Conservation (phyloP, 64 coral and sea anemone genomes). For the Astreopora myriophthalma region DNA sequence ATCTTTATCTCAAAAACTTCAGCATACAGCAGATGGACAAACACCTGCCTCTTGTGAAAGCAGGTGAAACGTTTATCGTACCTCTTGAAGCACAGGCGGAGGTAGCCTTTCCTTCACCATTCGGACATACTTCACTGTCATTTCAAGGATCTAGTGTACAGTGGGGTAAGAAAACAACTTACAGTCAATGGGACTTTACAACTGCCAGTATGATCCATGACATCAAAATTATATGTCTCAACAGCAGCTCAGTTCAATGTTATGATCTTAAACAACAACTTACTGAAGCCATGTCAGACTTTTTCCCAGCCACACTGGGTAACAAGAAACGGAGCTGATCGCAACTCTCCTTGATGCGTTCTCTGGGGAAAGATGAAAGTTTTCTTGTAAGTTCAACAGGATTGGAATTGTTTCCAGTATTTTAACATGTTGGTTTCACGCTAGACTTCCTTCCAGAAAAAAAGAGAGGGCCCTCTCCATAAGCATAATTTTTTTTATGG, state of each 20-base stretch:
- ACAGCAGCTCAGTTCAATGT: no score
- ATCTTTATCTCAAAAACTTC: background rate
- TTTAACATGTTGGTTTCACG: no score
- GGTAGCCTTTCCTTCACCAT: slow-evolving; percentile 80
- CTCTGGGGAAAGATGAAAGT: slow-evolving; percentile 30
- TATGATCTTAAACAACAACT: background rate
- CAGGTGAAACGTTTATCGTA: no score
- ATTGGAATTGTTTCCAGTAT: background rate
- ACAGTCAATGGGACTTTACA: no score
- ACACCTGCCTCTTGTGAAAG: no score
- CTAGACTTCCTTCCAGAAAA: no score
- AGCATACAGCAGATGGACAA: no score
- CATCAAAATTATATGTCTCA: no score
- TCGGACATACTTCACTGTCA: slow-evolving; percentile 87
- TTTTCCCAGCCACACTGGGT: slow-evolving; percentile 78
- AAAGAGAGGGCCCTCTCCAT: no score
- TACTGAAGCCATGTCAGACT: slow-evolving; percentile 99
- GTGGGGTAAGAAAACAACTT: background rate
- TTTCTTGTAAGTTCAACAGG: background rate
- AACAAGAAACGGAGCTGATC: slow-evolving; percentile 80
- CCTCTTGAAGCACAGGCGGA: slow-evolving; percentile 78
- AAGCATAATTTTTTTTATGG: no score
- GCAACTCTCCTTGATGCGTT: slow-evolving; percentile 95
- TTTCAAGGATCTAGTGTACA: slow-evolving; percentile 80
- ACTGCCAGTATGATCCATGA: no score